Evolutionary conservation across 2,888 invertebrate species (phyloP), one percentile per base, ranked within the genome.

Genomic region (Neocrepidodera transversa): DNA sequence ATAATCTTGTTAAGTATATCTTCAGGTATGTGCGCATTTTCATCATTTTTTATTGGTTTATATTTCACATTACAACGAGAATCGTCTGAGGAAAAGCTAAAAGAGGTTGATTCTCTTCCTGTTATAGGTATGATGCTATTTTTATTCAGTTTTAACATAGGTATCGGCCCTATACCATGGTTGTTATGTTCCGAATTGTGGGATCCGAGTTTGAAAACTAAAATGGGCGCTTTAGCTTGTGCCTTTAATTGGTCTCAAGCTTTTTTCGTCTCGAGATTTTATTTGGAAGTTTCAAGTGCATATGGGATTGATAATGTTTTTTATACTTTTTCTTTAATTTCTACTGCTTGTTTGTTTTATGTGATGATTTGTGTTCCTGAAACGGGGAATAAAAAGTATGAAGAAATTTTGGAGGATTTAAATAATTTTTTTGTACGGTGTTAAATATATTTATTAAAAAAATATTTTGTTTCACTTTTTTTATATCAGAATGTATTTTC

Each of bases 101-200:
- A n/a, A n/a, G n/a, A n/a, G n/a, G n/a, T n/a, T n/a, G n/a, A n/a
- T n/a, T n/a, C n/a, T n/a, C n/a, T n/a, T n/a, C n/a, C n/a, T n/a
- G n/a, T n/a, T n/a, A n/a, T n/a, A n/a, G n/a, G n/a, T n/a, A n/a
- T n/a, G n/a, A 88, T 90, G n/a, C 62, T 90, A 1, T 95, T 91
- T 78, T 88, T 93, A 14, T 78, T 91, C 14, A 85, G 90, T 18
- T 94, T 93, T 80, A 91, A 92, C 0, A 73, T 93, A 32, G 93
- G 93, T 40, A 89, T 87, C 69, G 94, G 94, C 0, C 94, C 95
- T 0, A 91, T 95, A 40, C 94, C 95, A 0, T 93, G 92, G 92
- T 84, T 94, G 83, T 89, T 91, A 82, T 83, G 89, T 76, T 86
- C 93, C 1, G 95, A 95, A 77, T 81, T 95, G 7, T 91, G 95